Conservation (phyloP, 2,797 vertebrate species). For the Poeciliopsis turneri region DNA sequence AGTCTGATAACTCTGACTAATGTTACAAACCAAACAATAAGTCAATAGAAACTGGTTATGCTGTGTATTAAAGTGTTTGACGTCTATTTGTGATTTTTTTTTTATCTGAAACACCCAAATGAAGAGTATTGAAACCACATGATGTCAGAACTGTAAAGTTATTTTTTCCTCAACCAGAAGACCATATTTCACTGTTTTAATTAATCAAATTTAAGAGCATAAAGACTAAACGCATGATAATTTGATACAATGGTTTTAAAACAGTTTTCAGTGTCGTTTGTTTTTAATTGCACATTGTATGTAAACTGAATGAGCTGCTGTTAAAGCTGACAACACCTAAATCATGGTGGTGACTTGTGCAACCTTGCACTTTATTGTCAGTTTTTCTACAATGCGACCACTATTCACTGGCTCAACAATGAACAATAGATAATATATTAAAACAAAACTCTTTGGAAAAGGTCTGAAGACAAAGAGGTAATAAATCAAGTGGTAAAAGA, state of each 20-base stretch:
- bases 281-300: not conserved
- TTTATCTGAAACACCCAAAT: not conserved
- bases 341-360: not conserved
- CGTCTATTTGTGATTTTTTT: not conserved
- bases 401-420: not conserved
- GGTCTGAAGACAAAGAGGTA: not conserved
- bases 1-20: no score
- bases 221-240: not conserved
- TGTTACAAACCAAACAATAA: not conserved
- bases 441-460: not conserved
- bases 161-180: not conserved
- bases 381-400: not conserved
- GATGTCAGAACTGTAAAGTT: not conserved
- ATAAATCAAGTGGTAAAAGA: conserved; percentile 6
- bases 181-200: not conserved
- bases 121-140: not conserved
- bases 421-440: not conserved
- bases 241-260: not conserved
- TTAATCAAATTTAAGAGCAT: not conserved
- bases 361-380: not conserved
- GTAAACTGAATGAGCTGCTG: not conserved
- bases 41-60: not conserved
- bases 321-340: not conserved
- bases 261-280: not conserved
- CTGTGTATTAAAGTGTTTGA: not conserved